Evolutionary conservation across 2,113 vertebrate genomes (phyloP).

Genomic region (Orycteropus afer): DNA sequence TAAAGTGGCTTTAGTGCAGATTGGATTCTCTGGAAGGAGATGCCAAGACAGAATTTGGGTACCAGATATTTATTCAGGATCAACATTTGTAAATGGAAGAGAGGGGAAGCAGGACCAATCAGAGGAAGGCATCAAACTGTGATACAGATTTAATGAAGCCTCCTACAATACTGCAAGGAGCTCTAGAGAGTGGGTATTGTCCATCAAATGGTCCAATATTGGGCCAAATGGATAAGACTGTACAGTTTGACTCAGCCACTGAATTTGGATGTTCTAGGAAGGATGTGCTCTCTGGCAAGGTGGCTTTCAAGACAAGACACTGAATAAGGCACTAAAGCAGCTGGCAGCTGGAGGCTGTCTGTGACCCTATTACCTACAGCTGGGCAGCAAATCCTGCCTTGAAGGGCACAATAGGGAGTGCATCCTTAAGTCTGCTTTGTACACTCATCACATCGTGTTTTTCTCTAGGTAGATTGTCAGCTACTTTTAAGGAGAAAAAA

Average conservation of each 20-base stretch:
- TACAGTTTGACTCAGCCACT: background rate
- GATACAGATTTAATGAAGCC: background rate
- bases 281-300: background rate
- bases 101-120: background rate
- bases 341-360: background rate
- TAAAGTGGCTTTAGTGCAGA: background rate
- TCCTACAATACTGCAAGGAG: background rate
- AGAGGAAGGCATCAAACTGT: background rate
- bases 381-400: background rate
- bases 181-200: background rate
- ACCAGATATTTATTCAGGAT: background rate
- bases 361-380: too few species aligned
- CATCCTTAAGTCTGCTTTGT: background rate
- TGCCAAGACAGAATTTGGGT: background rate
- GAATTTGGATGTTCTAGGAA: background rate
- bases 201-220: background rate
- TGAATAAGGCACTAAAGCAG: background rate
- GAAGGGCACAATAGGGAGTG: background rate
- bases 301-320: background rate
- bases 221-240: background rate
- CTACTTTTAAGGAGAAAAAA: background rate
- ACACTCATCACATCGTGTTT: background rate
- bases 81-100: background rate
- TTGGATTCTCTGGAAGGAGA: background rate
- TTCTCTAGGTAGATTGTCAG: conserved; percentile 22